Evolutionary conservation across 2,888 invertebrate species (phyloP).

Genomic region (Ectemnius lituratus): DNA sequence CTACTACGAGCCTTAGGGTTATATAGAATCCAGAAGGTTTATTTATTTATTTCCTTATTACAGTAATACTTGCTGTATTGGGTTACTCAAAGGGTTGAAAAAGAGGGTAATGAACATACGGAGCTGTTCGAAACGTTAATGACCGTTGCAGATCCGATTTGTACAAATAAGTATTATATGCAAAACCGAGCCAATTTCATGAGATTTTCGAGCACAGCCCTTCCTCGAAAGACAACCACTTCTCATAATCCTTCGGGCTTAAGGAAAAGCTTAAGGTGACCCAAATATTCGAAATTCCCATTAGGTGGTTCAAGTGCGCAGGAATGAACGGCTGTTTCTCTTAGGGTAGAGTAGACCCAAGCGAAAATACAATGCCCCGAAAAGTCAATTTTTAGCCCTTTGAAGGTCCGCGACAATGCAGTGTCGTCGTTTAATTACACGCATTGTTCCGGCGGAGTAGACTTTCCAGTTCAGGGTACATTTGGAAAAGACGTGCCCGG

Average conservation of each 20-base stretch:
- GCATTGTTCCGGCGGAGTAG: constrained; percentile 1
- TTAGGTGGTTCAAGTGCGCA: too few relatives aligned
- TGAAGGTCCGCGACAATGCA: not conserved
- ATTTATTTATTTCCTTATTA: too few relatives aligned
- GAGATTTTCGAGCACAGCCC: constrained; percentile 48
- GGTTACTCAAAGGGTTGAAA: too few relatives aligned
- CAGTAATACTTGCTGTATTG: too few relatives aligned
- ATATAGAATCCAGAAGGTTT: too few relatives aligned
- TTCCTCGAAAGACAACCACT: constrained; percentile 9
- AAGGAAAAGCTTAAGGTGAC: not conserved
- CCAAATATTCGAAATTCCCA: not conserved
- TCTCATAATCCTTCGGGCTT: constrained; percentile 26
- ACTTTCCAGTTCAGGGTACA: not conserved
- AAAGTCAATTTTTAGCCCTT: constrained; percentile 4
- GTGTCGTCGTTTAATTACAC: not conserved
- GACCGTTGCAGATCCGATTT: constrained; percentile 10
- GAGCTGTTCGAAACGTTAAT: constrained; percentile 1
- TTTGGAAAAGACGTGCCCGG: not conserved
- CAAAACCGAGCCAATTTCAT: constrained; percentile 56
- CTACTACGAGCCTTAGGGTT: too few relatives aligned
- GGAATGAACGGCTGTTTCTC: too few relatives aligned
- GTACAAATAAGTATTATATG: constrained; percentile 16
- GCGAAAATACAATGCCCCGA: not conserved
- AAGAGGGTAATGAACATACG: not conserved
- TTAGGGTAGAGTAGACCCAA: too few relatives aligned